phyloP scores from a whole-genome alignment of 2,888 invertebrate species.

The Pristionchus maxplancki region DNA sequence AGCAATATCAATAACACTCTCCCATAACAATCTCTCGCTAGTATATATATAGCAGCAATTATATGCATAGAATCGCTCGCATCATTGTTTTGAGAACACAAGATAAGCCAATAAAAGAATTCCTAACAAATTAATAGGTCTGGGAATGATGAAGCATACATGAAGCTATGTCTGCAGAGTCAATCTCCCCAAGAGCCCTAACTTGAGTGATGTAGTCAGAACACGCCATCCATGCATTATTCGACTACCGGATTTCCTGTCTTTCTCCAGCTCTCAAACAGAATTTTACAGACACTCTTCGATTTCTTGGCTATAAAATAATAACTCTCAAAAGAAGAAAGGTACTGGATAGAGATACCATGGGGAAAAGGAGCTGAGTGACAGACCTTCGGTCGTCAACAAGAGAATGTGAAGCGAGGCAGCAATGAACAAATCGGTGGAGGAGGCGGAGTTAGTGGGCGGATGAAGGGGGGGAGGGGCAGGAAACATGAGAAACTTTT shows the following conservation, averaged over 20 bases:
- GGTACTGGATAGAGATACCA: not conserved
- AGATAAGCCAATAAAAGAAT: no score
- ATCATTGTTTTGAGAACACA: no score
- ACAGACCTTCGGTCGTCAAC: constrained; percentile 12
- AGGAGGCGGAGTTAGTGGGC: not conserved
- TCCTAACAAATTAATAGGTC: no score
- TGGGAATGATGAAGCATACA: no score
- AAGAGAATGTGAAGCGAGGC: constrained; percentile 29
- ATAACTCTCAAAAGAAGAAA: not conserved
- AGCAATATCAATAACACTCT: no score
- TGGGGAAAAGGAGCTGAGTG: not conserved
- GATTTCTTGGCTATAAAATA: not conserved
- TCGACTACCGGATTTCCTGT: constrained; percentile 28
- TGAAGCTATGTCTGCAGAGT: not conserved
- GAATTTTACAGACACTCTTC: not conserved
- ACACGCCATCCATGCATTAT: constrained; percentile 23
- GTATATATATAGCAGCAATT: no score
- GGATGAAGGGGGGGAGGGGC: not conserved
- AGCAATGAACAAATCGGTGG: constrained; percentile 20
- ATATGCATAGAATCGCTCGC: no score
- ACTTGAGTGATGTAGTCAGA: not conserved
- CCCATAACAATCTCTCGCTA: no score
- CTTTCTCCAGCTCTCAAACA: not conserved
- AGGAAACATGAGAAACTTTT: not conserved
- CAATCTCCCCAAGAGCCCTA: not conserved